Evolutionary conservation across 1,140 invertebrate genomes (phyloP), one percentile per base, ranked within the genome.

Genomic region (Penaeus indicus): DNA sequence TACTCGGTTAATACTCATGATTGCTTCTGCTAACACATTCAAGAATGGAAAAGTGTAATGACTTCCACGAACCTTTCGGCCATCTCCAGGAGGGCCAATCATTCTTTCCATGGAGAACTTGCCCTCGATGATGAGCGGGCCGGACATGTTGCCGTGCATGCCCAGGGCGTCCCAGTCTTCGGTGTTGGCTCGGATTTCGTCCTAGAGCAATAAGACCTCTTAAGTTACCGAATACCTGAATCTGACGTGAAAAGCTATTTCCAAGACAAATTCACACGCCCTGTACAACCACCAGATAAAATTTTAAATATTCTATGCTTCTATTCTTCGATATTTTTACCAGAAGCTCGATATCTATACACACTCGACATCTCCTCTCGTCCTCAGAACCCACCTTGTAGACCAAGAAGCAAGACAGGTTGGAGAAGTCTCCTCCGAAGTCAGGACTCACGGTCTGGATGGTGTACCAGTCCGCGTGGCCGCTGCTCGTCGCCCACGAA

Each of bases 401-500:
- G 16, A 88, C 62, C 19, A 90, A 69, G 81, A 90, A 84, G 72
- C 80, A 78, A 72, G 86, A 84, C 62, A 91, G 89, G 64, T 91
- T 75, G 3, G 86, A 89, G 67, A 64, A 82, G 75, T 91, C 75
- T 8, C 88, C 85, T 3, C 79, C 72, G 42, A 60, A 64, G 75
- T 86, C 63, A 7, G 91, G 90, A 42, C 82, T 91, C 64, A 87
- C 25, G 0, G 90, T 91, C 75, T 89, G 90, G 47, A 91, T 63
- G 61, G 61, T 81, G 64, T 91, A 91, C 83, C 84, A 91, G 69
- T 91, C 91, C 21, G 91, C 91, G 42, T 84, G 83, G 42, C 91
- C 91, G n/a, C 90, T 89, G 60, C 88, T 90, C 1, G 91, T 91
- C 13, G 85, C 67, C 91, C 91, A 91, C 10, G 91, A 90, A 3